phyloP scores from a whole-genome alignment of 2,113 vertebrate genomes.

The Ceyx margarethae region DNA sequence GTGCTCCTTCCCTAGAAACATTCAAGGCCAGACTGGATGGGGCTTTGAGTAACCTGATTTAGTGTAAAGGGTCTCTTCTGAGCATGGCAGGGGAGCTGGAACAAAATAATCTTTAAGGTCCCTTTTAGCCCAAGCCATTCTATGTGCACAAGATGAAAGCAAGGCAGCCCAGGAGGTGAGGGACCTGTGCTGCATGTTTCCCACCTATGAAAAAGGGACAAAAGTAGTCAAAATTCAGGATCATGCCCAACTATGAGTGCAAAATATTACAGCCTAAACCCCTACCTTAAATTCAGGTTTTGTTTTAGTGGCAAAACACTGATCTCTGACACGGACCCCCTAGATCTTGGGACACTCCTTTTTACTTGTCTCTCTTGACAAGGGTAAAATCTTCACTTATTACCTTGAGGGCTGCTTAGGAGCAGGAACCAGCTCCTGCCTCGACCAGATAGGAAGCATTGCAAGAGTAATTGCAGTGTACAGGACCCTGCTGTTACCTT shows the following conservation, averaged over 20 bases:
- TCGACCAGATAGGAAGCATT: accelerated
- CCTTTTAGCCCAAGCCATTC: neutral
- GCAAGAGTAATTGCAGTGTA: accelerated
- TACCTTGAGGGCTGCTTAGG: neutral
- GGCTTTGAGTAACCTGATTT: neutral
- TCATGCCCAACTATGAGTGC: accelerated
- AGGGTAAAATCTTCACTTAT: neutral
- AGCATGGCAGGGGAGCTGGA: neutral
- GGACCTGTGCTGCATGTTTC: accelerated
- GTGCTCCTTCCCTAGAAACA: neutral
- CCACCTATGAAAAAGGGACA: neutral
- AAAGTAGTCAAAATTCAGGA: neutral
- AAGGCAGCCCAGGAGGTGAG: neutral
- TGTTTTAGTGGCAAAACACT: neutral
- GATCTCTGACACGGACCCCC: accelerated
- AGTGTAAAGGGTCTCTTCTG: neutral
- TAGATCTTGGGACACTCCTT: neutral
- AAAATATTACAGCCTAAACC: neutral
- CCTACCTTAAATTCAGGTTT: neutral
- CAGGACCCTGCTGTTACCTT: neutral
- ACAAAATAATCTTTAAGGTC: no score
- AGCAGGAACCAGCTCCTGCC: neutral
- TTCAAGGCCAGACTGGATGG: neutral
- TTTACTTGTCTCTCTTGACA: neutral
- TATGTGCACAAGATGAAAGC: accelerated